These are phyloP conservation scores for Syngnathoides biaculeatus DNA, from an alignment of 2,113 vertebrate species.

Conservation along the genomic window DNA sequence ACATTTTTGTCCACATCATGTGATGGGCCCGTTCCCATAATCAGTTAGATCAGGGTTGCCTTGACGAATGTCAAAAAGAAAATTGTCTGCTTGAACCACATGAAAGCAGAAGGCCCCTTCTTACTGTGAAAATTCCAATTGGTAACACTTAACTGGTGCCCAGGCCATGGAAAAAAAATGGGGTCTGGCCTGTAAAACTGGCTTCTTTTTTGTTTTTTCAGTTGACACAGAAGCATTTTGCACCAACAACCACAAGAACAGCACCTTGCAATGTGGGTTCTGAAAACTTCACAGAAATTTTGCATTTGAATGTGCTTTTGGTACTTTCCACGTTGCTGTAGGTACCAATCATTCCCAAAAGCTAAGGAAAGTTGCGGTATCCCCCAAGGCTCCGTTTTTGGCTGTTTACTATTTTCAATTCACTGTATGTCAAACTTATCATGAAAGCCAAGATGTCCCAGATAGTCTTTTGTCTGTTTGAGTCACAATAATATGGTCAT, in stretches of 20 bases:
- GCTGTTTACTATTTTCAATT: not conserved
- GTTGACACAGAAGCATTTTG: not conserved
- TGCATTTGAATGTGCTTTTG: not conserved
- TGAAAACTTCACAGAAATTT: not conserved
- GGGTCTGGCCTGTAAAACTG: slow-evolving; percentile 31
- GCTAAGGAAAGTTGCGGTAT: not conserved
- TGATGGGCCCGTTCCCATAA: slow-evolving; percentile 57
- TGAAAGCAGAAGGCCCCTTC: slow-evolving; percentile 58
- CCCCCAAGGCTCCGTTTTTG: not conserved
- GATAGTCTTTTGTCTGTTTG: not conserved
- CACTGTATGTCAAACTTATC: not conserved
- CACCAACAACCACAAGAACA: not conserved
- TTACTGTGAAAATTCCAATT: slow-evolving; percentile 60
- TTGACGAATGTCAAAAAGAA: slow-evolving; percentile 59
- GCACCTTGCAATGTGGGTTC: not conserved
- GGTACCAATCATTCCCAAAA: not conserved
- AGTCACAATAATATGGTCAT: not conserved
- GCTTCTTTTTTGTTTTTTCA: not conserved
- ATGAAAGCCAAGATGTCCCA: not conserved
- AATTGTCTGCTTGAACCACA: slow-evolving; percentile 59
- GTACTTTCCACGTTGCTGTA: not conserved
- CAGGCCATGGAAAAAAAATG: slow-evolving; percentile 46
- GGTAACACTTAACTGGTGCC: slow-evolving; percentile 69
- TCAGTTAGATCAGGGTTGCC: slow-evolving; percentile 55
- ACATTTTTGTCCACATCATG: slow-evolving; percentile 49